Evolutionary conservation across 2,113 vertebrate genomes (phyloP), one percentile per base, ranked within the genome.

Genomic region (Psettodes erumei): DNA sequence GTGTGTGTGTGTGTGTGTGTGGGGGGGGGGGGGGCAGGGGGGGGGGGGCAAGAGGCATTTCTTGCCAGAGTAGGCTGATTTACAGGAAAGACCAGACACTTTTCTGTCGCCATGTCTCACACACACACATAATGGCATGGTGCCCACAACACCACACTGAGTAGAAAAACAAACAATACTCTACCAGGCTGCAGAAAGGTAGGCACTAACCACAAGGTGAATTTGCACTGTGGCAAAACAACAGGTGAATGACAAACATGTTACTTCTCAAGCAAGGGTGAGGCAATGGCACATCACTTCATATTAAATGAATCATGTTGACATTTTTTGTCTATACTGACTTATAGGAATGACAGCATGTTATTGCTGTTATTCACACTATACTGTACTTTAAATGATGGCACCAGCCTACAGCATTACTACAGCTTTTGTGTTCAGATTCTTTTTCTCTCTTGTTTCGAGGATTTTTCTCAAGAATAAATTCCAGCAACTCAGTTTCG

Each of bases 81-180:
- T 86, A 75, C 58, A 13, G 55, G 79, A 89, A 83, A 76, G 28
- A 66, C 48, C 32, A 69, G 37, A 62, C 35, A 30, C 19, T 28
- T 25, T 32, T 33, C 8, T n/a, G 3, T 32, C 13, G 13, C 35
- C n/a, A 48, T 23, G 8, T 43, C 12, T 45, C 15, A 38, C 1
- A 58, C 55, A 45, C 35, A 64, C 21, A 18, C 28, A 6, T 10
- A 38, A 13, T 73, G 71, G 64, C 53, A 64, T 5, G 6, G 1
- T 12, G 35, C n/a, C 40, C 1, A 25, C n/a, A 6, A 6, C 2
- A 51, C 18, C 35, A 42, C 33, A 74, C 23, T 18, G 21, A 33
- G 21, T 7, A 27, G 25, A 11, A 48, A 63, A 64, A 33, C 33
- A 74, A 65, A 47, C 43, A 2, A 27, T 7, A 40, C 50, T 66